Conservation (phyloP, 2,888 invertebrate species). For the Anthoptus insignis region DNA sequence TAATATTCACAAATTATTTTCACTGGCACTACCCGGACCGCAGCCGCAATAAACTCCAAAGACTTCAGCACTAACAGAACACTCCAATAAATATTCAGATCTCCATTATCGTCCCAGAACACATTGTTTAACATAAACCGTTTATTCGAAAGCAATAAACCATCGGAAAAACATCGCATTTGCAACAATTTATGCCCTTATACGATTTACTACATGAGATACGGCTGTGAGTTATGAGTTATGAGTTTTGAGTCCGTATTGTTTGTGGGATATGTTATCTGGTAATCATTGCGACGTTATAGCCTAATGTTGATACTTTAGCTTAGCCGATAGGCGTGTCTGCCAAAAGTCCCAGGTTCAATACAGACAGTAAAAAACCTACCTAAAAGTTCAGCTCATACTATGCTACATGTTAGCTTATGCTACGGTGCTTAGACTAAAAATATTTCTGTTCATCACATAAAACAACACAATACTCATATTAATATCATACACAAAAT, state of each 20-base stretch:
- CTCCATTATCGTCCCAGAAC: slow-evolving; percentile 26
- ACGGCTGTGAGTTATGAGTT: slow-evolving; percentile 62
- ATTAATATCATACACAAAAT: too few species aligned
- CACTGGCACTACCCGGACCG: too few species aligned
- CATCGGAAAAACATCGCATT: slow-evolving; percentile 72
- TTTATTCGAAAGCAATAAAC: slow-evolving; percentile 66
- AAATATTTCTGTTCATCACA: too few species aligned
- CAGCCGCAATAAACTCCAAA: too few species aligned
- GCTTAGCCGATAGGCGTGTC: too few species aligned
- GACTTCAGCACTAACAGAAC: neutral
- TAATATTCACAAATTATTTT: neutral
- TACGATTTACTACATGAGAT: slow-evolving; percentile 72
- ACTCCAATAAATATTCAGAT: slow-evolving; percentile 25
- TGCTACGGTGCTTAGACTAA: too few species aligned
- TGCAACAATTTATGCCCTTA: slow-evolving; percentile 68
- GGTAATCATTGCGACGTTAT: slow-evolving; percentile 1
- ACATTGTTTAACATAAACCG: slow-evolving; percentile 43
- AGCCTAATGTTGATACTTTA: too few species aligned
- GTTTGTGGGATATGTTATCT: slow-evolving; percentile 19
- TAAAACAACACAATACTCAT: too few species aligned
- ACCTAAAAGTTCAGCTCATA: too few species aligned
- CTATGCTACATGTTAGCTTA: too few species aligned
- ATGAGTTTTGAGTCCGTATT: slow-evolving; percentile 42
- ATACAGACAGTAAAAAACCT: too few species aligned
- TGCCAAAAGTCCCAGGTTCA: too few species aligned